Conservation (phyloP, 2,797 vertebrate genomes). For the Todus mexicanus region DNA sequence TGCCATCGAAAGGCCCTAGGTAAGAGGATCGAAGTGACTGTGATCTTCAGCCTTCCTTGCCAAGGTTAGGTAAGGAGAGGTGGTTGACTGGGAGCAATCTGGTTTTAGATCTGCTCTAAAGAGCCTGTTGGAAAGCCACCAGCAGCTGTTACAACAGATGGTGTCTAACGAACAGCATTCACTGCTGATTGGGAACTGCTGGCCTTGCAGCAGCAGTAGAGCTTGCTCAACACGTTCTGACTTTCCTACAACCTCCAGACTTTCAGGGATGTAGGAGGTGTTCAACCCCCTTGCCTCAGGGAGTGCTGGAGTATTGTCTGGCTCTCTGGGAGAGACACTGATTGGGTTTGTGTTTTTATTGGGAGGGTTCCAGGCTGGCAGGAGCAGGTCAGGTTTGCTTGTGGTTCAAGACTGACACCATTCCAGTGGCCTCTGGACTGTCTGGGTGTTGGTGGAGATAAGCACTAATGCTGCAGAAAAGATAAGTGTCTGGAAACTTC, state of each 20-base stretch:
- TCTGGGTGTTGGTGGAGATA: background rate
- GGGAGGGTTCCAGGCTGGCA: background rate
- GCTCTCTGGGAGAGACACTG: background rate
- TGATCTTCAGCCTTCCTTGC: background rate
- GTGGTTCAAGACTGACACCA: background rate
- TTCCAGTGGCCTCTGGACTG: background rate
- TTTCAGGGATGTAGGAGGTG: background rate
- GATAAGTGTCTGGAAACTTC: background rate
- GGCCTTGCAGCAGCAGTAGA: background rate
- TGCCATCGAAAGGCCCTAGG: background rate
- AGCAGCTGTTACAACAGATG: constrained; percentile 55
- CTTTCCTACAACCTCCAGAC: background rate
- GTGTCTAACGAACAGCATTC: constrained; percentile 13
- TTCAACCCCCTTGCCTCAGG: background rate
- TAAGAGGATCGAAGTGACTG: background rate
- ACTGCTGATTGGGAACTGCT: background rate
- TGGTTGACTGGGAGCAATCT: background rate
- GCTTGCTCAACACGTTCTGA: background rate
- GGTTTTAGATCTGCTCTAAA: background rate
- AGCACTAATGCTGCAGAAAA: background rate
- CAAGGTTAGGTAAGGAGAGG: background rate
- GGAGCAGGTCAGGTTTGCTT: background rate
- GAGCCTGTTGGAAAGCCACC: constrained; percentile 19
- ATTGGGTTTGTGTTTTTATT: background rate
- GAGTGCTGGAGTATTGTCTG: background rate